These are phyloP conservation scores for Ceyx melanurus DNA, from an alignment of 2,113 vertebrate species.

Conservation along the genomic window DNA sequence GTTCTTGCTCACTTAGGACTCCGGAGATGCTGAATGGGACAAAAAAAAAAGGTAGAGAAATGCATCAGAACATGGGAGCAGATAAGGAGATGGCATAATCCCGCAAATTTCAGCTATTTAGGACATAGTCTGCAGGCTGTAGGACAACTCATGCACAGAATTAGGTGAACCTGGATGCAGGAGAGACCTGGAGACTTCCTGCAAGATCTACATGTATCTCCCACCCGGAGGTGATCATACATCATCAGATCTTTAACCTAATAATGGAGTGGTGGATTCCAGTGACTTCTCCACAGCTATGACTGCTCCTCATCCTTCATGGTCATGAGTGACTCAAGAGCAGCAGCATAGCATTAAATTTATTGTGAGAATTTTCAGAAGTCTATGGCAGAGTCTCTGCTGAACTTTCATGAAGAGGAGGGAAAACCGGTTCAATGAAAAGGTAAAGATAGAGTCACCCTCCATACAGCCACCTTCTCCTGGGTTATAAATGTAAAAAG, in stretches of 20 bases:
- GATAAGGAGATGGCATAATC: neutral
- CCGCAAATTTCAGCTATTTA: neutral
- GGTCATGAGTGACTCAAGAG: neutral
- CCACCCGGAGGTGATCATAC: rapidly evolving
- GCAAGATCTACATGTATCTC: neutral
- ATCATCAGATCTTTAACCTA: neutral
- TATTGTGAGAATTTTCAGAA: neutral
- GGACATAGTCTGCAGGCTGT: neutral
- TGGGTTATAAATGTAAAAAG: neutral
- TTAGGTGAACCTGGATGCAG: neutral
- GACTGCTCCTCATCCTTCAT: neutral
- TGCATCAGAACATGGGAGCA: neutral
- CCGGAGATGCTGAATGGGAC: neutral
- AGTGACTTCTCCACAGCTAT: neutral
- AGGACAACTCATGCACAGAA: neutral
- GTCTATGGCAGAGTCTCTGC: neutral
- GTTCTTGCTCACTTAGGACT: neutral
- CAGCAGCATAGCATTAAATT: neutral
- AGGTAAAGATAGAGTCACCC: neutral
- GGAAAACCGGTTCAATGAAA: neutral
- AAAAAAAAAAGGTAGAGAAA: neutral
- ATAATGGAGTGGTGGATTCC: neutral
- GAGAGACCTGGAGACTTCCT: neutral
- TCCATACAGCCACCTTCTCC: no score
- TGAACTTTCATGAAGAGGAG: neutral